Evolutionary conservation across 2,113 vertebrate species (phyloP).

Genomic region (Mola mola): DNA sequence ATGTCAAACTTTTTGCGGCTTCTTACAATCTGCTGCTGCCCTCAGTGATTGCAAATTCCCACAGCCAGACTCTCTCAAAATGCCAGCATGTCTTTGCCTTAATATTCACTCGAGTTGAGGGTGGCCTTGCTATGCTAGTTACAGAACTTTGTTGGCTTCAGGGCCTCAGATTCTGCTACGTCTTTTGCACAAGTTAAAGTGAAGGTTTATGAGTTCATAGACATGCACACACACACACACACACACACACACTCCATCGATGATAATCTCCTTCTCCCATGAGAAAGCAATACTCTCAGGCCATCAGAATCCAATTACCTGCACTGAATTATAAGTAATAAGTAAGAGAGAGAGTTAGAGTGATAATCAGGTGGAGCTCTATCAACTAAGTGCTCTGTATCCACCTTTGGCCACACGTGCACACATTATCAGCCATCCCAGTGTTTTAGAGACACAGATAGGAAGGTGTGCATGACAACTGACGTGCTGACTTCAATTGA

Average conservation of each 20-base stretch:
- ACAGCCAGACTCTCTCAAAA: conserved; percentile 34
- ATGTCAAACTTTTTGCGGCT: conserved; percentile 10
- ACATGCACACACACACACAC: conserved; percentile 32
- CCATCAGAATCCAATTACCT: conserved; percentile 82
- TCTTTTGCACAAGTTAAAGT: conserved; percentile 65
- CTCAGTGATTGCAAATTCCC: conserved; percentile 44
- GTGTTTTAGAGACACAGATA: conserved; percentile 34
- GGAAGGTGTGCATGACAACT: conserved; percentile 53
- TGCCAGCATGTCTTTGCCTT: conserved; percentile 32
- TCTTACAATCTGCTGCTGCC: conserved; percentile 18
- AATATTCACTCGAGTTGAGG: conserved; percentile 49
- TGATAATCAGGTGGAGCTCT: conserved; percentile 62
- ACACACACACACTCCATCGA: conserved; percentile 51
- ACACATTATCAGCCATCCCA: conserved; percentile 23
- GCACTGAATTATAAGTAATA: conserved; percentile 78
- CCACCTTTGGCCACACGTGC: conserved; percentile 45
- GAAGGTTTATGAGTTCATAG: conserved; percentile 69
- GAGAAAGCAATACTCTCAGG: conserved; percentile 77
- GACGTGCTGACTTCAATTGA: conserved; percentile 52
- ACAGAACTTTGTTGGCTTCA: conserved; percentile 54
- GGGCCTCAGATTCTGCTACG: conserved; percentile 49
- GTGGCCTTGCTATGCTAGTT: conserved; percentile 58
- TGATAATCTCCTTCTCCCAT: conserved; percentile 82
- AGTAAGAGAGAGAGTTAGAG: conserved; percentile 32
- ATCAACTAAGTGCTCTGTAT: conserved; percentile 72